Evolutionary conservation across 2,888 invertebrate species (phyloP).

Genomic region (Papilio protenor): DNA sequence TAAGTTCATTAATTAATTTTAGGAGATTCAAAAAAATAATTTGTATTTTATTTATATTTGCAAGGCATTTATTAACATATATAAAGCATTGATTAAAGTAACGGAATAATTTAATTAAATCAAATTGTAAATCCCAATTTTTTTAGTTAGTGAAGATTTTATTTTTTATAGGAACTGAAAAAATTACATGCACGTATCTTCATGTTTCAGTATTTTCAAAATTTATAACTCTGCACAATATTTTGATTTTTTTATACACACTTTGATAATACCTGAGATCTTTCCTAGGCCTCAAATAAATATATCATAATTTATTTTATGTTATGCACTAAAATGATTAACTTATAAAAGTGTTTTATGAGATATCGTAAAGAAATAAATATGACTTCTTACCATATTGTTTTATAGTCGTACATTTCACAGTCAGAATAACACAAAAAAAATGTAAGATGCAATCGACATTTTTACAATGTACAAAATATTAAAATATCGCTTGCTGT

Average conservation of each 20-base stretch:
- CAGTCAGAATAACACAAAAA: background rate
- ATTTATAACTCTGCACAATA: background rate
- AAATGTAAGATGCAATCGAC: background rate
- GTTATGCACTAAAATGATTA: conserved; percentile 1
- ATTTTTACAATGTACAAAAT: no score
- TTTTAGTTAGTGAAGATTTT: no score
- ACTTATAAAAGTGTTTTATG: conserved; percentile 12
- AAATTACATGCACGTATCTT: no score
- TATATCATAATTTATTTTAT: conserved; percentile 14
- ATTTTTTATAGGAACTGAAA: no score
- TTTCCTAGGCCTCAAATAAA: background rate
- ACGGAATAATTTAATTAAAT: background rate
- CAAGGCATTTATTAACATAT: background rate
- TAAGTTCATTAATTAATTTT: conserved; percentile 71
- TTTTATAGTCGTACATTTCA: conserved; percentile 1
- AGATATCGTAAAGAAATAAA: conserved; percentile 5
- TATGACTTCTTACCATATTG: conserved; percentile 16
- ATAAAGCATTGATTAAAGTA: background rate
- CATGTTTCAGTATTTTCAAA: background rate
- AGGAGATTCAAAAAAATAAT: background rate
- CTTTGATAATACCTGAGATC: conserved; percentile 7
- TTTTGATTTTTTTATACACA: background rate
- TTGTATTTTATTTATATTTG: no score
- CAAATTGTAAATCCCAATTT: no score
- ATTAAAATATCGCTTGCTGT: background rate